These are phyloP conservation scores for Platanista minor DNA, from an alignment of 2,113 vertebrate genomes.

Conservation along the genomic window DNA sequence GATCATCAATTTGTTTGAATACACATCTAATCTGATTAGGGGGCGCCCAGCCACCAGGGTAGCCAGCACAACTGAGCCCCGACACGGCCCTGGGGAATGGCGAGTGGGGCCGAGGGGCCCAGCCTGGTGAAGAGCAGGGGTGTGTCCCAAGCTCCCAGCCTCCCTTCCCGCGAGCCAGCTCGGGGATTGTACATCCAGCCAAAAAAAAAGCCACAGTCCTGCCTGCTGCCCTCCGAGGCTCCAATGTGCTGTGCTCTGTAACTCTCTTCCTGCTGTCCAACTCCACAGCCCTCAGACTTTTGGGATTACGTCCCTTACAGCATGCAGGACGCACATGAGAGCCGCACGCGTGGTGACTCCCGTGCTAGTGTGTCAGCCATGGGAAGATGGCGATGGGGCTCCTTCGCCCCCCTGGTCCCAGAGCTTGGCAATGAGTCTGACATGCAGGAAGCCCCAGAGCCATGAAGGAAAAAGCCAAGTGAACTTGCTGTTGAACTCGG, in stretches of 20 bases:
- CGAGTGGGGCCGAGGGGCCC: background rate
- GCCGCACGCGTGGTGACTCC: accelerated
- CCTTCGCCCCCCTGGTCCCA: background rate
- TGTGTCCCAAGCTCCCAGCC: background rate
- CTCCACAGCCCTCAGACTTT: accelerated
- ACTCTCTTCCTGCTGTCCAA: background rate
- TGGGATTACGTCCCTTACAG: accelerated
- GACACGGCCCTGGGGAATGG: background rate
- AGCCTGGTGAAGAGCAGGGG: background rate
- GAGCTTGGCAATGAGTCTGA: background rate
- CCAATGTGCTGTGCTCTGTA: background rate
- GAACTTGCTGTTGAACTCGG: background rate
- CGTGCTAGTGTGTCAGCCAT: background rate
- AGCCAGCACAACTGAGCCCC: background rate
- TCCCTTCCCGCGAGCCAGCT: too few species aligned
- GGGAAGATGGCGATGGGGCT: background rate
- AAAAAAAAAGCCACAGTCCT: background rate
- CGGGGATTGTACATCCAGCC: background rate
- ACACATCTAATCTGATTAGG: slow-evolving; percentile 72
- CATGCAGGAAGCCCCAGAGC: too few species aligned
- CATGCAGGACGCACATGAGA: accelerated
- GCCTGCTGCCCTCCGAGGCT: background rate
- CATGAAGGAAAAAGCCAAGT: background rate
- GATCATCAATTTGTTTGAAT: slow-evolving; percentile 73
- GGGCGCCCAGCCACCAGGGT: background rate